Evolutionary conservation across 64 coral and sea anemone genomes (phyloP).

Genomic region (Pachyseris speciosa): DNA sequence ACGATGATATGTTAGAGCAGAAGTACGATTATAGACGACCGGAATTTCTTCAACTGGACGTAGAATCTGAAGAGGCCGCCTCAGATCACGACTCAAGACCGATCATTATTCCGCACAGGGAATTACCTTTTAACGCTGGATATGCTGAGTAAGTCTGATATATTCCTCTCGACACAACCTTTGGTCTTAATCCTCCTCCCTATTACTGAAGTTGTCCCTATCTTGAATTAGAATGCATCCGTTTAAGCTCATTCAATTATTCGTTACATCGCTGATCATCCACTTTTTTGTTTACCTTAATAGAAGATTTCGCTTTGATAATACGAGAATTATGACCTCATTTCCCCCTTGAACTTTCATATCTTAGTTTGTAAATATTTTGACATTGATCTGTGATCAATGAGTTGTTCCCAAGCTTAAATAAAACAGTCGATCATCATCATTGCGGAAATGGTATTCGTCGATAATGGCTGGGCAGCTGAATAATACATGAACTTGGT

Average conservation of each 20-base stretch:
- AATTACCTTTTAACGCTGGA: conserved; percentile 90
- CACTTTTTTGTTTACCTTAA: too few relatives aligned
- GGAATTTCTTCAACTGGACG: conserved; percentile 90
- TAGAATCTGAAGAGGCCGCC: conserved; percentile 86
- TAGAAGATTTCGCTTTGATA: too few relatives aligned
- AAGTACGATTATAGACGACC: conserved; percentile 88
- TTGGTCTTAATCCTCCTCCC: too few relatives aligned
- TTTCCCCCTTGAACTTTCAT: too few relatives aligned
- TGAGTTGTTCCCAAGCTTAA: too few relatives aligned
- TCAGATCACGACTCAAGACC: conserved; percentile 85
- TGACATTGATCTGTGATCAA: background rate
- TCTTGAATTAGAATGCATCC: too few relatives aligned
- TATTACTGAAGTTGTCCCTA: too few relatives aligned
- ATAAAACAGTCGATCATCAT: background rate
- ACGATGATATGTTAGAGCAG: conserved; percentile 83
- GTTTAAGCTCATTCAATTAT: too few relatives aligned
- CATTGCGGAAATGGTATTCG: background rate
- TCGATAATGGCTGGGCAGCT: background rate
- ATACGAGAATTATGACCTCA: too few relatives aligned
- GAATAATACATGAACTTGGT: background rate
- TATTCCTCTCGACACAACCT: background rate
- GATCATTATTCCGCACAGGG: conserved; percentile 91
- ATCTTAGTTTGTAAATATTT: too few relatives aligned
- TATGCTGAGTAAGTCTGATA: conserved; percentile 89
- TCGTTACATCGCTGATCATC: too few relatives aligned